Percentiles rank a stretch among this genome's conserved stretches.
phyloP scores from a whole-genome alignment of 2,888 invertebrate species.

The Microplitis deprimator region DNA sequence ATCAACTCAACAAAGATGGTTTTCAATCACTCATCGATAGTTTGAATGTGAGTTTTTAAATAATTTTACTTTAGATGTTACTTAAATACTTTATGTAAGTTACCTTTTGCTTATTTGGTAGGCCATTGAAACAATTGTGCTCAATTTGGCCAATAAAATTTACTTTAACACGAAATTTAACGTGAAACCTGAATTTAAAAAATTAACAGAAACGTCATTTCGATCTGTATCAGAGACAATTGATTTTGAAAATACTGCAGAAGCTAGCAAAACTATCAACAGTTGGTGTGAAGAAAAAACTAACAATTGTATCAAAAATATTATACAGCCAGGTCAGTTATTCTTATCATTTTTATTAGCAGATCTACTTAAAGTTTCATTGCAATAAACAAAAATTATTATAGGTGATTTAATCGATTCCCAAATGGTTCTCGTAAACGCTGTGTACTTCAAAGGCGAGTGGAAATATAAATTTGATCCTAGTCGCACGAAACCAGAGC shows the following conservation, averaged over 20 bases:
- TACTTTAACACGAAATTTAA: constrained; percentile 73
- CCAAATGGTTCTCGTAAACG: constrained; percentile 83
- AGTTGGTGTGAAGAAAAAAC: constrained; percentile 84
- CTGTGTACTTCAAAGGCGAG: constrained; percentile 87
- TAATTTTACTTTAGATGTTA: too few species aligned
- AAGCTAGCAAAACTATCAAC: constrained; percentile 77
- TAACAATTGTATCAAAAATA: constrained; percentile 78
- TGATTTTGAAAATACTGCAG: constrained; percentile 74
- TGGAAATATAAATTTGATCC: constrained; percentile 81
- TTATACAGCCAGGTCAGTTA: constrained; percentile 74
- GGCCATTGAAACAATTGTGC: constrained; percentile 72
- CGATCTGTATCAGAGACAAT: constrained; percentile 76
- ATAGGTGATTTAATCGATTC: constrained; percentile 75
- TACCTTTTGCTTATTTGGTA: constrained; percentile 23
- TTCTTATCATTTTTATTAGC: constrained; percentile 64
- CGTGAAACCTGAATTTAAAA: constrained; percentile 74
- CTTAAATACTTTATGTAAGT: background rate
- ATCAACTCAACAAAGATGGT: constrained; percentile 47
- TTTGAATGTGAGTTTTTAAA: constrained; percentile 53
- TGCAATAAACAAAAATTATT: background rate
- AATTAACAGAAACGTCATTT: constrained; percentile 76
- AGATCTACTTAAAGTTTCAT: background rate
- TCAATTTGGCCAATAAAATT: constrained; percentile 81
- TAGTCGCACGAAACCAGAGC: constrained; percentile 73
- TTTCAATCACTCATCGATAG: constrained; percentile 54